Evolutionary conservation across 2,888 invertebrate species (phyloP).

Genomic region (Euproctis similis): DNA sequence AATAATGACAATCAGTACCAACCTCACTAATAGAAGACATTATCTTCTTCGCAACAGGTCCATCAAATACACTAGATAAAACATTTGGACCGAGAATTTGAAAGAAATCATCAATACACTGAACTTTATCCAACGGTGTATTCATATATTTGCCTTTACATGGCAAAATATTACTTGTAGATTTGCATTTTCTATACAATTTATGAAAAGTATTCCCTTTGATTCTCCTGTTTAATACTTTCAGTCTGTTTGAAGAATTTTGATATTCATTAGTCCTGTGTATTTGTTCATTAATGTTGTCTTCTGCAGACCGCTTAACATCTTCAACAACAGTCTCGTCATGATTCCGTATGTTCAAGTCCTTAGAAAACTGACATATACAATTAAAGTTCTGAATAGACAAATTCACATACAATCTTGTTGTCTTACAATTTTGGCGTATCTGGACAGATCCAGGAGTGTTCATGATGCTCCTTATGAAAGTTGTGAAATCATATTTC

Average conservation of each 20-base stretch:
- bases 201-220: constrained; percentile 33
- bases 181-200: constrained; percentile 52
- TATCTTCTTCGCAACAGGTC: constrained; percentile 37
- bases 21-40: constrained; percentile 46
- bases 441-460: constrained; percentile 3
- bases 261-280: no score
- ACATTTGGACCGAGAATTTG: constrained; percentile 44
- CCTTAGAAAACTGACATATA: constrained; percentile 2
- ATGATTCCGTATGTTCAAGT: background rate
- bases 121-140: constrained; percentile 41
- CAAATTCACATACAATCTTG: background rate
- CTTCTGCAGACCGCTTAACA: constrained; percentile 1
- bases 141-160: constrained; percentile 8
- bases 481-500: constrained; percentile 8
- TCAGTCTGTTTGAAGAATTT: constrained; percentile 1
- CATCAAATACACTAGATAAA: constrained; percentile 43
- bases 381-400: constrained; percentile 8
- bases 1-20: background rate
- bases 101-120: constrained; percentile 54
- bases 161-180: constrained; percentile 32
- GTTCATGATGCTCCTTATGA: constrained; percentile 13
- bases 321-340: constrained; percentile 8
- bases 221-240: constrained; percentile 11
- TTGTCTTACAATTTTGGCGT: background rate
- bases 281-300: background rate